Conservation (phyloP, 2,797 vertebrate genomes). For the Molothrus ater region DNA sequence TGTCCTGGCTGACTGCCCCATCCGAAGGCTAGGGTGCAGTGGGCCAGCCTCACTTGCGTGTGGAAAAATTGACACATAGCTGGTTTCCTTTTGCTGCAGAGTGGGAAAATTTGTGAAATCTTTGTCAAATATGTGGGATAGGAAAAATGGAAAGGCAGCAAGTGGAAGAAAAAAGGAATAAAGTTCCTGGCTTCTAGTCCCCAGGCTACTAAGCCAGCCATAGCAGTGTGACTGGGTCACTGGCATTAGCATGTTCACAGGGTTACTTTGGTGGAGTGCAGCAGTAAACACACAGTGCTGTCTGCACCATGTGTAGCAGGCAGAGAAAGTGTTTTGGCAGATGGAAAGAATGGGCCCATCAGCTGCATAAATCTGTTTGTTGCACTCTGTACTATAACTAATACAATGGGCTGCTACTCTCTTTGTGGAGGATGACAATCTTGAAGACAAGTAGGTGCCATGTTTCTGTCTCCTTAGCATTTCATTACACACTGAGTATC, state of each 20-base stretch:
- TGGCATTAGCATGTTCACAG: not conserved
- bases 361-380: not conserved
- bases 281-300: not conserved
- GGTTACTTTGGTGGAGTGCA: not conserved
- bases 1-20: constrained; percentile 13
- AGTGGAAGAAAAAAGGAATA: constrained; percentile 43
- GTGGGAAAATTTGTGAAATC: constrained; percentile 56
- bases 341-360: not conserved
- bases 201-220: not conserved
- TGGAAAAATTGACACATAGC: constrained; percentile 41
- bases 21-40: not conserved
- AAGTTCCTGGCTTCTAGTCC: constrained; percentile 15
- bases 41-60: not conserved
- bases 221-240: not conserved
- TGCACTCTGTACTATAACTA: not conserved
- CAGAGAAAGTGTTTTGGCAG: not conserved
- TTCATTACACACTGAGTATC: not conserved
- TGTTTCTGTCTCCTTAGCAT: not conserved
- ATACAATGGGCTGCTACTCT: not conserved
- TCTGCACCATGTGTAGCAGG: not conserved
- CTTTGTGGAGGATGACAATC: not conserved
- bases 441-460: not conserved
- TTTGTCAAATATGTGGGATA: not conserved
- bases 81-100: constrained; percentile 49
- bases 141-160: constrained; percentile 38